Percentiles rank a stretch among this genome's conserved stretches.
Conservation (phyloP, 2,888 invertebrate genomes). For the Melanostoma scalare region DNA sequence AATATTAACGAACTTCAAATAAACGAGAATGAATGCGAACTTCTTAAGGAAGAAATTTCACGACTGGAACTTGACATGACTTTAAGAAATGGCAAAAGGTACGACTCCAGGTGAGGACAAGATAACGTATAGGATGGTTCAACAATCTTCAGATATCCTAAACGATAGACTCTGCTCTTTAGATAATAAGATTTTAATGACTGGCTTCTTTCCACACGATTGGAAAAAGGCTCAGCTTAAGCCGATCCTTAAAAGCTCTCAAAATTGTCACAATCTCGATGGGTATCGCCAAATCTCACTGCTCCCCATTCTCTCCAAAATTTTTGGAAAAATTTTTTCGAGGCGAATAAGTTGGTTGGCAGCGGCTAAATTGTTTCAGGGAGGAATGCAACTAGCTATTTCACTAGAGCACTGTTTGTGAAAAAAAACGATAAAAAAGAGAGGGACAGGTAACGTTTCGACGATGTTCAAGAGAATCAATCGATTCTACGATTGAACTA, state of each 20-base stretch:
- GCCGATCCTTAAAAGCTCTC: constrained; percentile 10
- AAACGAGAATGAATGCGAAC: not conserved
- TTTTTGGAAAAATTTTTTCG: no score
- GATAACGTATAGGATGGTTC: constrained; percentile 11
- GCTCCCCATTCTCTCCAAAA: no score
- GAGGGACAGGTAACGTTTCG: no score
- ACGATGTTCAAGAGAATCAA: no score
- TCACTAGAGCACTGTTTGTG: no score
- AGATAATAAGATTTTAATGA: constrained; percentile 11
- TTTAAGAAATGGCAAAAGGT: constrained; percentile 7
- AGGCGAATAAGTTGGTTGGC: no score
- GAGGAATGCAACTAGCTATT: no score
- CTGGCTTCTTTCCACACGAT: constrained; percentile 11
- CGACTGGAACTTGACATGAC: constrained; percentile 1
- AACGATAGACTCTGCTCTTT: constrained; percentile 6
- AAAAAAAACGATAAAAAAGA: no score
- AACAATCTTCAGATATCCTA: not conserved
- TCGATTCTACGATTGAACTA: no score
- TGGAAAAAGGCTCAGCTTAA: constrained; percentile 14
- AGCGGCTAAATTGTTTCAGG: no score
- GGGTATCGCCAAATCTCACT: constrained; percentile 17
- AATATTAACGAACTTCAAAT: not conserved
- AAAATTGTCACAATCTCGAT: not conserved
- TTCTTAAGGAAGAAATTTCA: constrained; percentile 4
- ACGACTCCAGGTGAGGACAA: not conserved